A percentile compares a stretch with the other conserved stretches of the same genome.
Evolutionary conservation across 2,888 invertebrate genomes (phyloP).

Genomic region (Synergus japonicus): DNA sequence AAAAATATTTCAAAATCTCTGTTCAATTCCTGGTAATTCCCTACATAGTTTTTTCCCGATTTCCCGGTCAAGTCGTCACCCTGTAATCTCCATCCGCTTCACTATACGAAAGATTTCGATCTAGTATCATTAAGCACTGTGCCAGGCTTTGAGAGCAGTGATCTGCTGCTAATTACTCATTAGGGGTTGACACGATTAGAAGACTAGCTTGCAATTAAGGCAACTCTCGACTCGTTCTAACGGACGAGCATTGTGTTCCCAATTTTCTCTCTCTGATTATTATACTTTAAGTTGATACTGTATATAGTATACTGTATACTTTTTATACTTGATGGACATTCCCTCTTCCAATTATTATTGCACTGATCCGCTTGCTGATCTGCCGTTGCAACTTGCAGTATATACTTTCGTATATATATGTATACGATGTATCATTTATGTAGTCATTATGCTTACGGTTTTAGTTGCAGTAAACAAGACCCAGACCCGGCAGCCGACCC

Average conservation of each 20-base stretch:
- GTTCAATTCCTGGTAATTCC: too few relatives aligned
- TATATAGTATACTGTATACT: too few relatives aligned
- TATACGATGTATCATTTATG: neutral
- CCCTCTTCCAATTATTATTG: constrained; percentile 12
- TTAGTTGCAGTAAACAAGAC: constrained; percentile 21
- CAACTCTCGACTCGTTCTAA: neutral
- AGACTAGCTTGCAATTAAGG: neutral
- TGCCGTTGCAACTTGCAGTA: neutral
- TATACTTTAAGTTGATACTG: neutral
- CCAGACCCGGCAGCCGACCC: neutral
- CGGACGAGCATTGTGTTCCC: neutral
- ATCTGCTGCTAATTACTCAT: too few relatives aligned
- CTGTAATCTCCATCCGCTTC: too few relatives aligned
- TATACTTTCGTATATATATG: neutral
- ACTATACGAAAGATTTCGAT: too few relatives aligned
- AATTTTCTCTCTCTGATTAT: neutral
- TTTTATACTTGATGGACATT: neutral
- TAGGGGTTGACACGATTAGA: neutral
- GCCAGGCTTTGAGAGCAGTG: too few relatives aligned
- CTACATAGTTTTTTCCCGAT: too few relatives aligned
- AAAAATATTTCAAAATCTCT: too few relatives aligned
- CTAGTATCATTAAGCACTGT: too few relatives aligned
- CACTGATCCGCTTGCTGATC: neutral
- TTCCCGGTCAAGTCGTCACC: too few relatives aligned
- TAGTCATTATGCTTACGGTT: constrained; percentile 23